These are phyloP conservation scores for Trichogramma evanescens DNA, from an alignment of 2,888 invertebrate genomes.

Conservation along the genomic window DNA sequence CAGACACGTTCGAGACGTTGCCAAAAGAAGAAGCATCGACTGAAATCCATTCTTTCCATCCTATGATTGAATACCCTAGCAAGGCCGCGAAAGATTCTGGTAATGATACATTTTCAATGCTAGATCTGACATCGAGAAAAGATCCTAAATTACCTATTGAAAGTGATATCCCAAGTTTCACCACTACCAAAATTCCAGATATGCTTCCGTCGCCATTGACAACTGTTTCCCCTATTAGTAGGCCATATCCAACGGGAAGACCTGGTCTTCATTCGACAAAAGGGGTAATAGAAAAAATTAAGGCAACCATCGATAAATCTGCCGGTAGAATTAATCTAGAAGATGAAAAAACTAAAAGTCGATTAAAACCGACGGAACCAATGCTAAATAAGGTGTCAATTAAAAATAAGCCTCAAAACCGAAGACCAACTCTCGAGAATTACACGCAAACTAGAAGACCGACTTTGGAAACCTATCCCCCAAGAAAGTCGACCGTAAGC, in stretches of 20 bases:
- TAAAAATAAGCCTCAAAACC: constrained; percentile 18
- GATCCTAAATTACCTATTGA: too few relatives aligned
- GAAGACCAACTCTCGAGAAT: constrained; percentile 27
- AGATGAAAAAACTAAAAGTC: constrained; percentile 22
- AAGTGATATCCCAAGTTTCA: too few relatives aligned
- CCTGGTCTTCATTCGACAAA: constrained; percentile 12
- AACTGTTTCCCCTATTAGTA: too few relatives aligned
- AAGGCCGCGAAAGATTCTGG: constrained; percentile 2
- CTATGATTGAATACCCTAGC: constrained; percentile 3
- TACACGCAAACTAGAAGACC: constrained; percentile 9
- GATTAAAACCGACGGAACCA: constrained; percentile 20
- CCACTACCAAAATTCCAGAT: too few relatives aligned
- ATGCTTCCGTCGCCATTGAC: too few relatives aligned
- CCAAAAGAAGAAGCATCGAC: constrained; percentile 5
- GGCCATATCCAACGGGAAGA: neutral
- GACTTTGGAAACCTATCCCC: too few relatives aligned
- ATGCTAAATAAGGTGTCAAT: constrained; percentile 9
- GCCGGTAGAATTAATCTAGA: constrained; percentile 17
- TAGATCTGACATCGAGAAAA: neutral
- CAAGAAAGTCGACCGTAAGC: too few relatives aligned
- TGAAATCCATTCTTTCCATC: too few relatives aligned
- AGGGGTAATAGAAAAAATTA: constrained; percentile 14
- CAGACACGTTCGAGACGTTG: constrained; percentile 9
- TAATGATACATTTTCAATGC: constrained; percentile 5
- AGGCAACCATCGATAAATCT: constrained; percentile 22